Conservation (phyloP, 2,888 invertebrate genomes). For the Leptinotarsa haldemani region DNA sequence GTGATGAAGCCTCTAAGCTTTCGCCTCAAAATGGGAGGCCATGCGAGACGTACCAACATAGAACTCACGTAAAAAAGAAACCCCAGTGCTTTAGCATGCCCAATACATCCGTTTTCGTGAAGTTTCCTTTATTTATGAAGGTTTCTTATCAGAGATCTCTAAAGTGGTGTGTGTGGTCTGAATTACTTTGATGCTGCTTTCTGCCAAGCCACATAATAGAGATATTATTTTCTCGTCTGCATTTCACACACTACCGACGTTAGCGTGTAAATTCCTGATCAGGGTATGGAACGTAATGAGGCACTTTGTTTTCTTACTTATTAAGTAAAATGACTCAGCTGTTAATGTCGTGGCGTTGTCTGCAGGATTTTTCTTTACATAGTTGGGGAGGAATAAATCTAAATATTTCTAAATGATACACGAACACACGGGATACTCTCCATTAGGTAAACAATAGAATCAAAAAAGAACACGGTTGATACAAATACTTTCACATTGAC, state of each 20-base stretch:
- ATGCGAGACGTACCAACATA: slow-evolving; percentile 9
- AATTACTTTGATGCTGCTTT: slow-evolving; percentile 32
- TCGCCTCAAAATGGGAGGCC: not conserved
- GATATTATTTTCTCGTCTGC: slow-evolving; percentile 33
- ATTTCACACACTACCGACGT: slow-evolving; percentile 34
- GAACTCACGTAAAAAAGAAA: slow-evolving; percentile 15
- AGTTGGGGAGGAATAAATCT: slow-evolving; percentile 11
- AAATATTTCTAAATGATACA: not conserved
- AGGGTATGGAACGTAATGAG: slow-evolving; percentile 25
- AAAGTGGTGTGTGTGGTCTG: slow-evolving; percentile 44
- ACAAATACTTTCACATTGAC: not conserved
- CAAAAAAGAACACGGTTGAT: not conserved
- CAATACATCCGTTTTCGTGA: slow-evolving; percentile 44
- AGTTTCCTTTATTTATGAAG: slow-evolving; percentile 45
- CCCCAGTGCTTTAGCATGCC: slow-evolving; percentile 28
- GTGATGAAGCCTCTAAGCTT: slow-evolving; percentile 1
- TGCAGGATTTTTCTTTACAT: not conserved
- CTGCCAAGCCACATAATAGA: slow-evolving; percentile 37
- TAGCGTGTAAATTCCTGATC: not conserved
- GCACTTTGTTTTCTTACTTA: slow-evolving; percentile 30
- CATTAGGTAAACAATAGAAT: slow-evolving; percentile 5
- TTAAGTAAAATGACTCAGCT: slow-evolving; percentile 30
- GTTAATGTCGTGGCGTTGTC: slow-evolving; percentile 14
- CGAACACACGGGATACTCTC: not conserved
- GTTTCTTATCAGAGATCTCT: slow-evolving; percentile 38